Conservation (phyloP, 2,797 vertebrate genomes). For the Sibirionetta formosa region DNA sequence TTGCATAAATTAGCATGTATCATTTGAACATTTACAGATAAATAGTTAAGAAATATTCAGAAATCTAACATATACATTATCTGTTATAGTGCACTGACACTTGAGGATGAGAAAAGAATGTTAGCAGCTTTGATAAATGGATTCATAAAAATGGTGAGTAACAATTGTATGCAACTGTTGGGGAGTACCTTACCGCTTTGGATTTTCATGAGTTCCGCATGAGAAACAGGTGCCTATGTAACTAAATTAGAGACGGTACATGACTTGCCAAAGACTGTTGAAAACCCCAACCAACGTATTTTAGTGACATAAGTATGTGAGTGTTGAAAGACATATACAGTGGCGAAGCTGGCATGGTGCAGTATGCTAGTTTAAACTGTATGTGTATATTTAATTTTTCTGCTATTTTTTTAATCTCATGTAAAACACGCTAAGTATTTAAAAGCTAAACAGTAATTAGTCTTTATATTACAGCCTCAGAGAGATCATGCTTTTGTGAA, state of each 20-base stretch:
- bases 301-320: background rate
- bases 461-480: background rate
- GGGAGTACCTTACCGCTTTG: background rate
- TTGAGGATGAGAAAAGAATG: slow-evolving; percentile 95
- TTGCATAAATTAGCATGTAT: background rate
- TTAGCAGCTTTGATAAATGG: slow-evolving; percentile 93
- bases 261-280: background rate
- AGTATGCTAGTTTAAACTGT: background rate
- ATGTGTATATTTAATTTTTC: background rate
- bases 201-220: background rate
- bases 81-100: slow-evolving; percentile 90
- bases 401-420: background rate
- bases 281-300: background rate
- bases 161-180: background rate
- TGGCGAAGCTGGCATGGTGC: background rate
- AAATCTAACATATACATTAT: slow-evolving; percentile 33
- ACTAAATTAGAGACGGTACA: background rate
- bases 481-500: background rate
- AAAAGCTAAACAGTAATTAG: background rate
- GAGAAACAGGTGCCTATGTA: background rate
- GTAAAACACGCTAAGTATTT: background rate
- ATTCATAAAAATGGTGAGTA: slow-evolving; percentile 95
- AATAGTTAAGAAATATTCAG: background rate
- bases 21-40: background rate
- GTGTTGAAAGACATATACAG: background rate